Conservation (phyloP, 2,113 vertebrate species). For the Phyllostomus discolor region DNA sequence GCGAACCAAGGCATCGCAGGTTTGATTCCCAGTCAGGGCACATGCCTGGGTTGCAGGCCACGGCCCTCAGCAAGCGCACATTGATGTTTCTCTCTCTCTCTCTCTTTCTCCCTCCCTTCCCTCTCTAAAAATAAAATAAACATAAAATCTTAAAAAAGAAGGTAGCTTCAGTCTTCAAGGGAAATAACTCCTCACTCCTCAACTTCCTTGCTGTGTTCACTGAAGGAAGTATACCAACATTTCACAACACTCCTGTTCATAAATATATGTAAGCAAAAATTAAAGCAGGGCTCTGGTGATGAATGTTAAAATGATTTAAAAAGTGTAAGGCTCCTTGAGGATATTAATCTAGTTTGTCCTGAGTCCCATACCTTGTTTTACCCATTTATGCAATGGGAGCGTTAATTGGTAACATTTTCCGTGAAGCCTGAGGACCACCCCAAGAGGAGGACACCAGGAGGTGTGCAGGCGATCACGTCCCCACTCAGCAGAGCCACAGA, state of each 20-base stretch:
- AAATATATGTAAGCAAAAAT: background rate
- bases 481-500: background rate
- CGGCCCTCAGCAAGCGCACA: too few relatives aligned
- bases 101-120: too few relatives aligned
- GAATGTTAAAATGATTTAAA: background rate
- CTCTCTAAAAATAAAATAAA: too few relatives aligned
- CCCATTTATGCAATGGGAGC: background rate
- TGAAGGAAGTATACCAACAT: background rate
- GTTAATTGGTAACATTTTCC: fast-evolving
- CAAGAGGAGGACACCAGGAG: background rate
- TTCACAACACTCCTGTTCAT: background rate
- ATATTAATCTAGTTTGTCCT: background rate
- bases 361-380: background rate
- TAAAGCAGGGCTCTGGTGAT: fast-evolving
- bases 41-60: too few relatives aligned
- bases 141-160: background rate
- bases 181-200: background rate
- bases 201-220: background rate
- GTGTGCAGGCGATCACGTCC: fast-evolving
- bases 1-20: too few relatives aligned
- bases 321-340: background rate
- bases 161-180: too few relatives aligned
- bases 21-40: too few relatives aligned
- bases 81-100: too few relatives aligned
- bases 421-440: fast-evolving